phyloP scores from a whole-genome alignment of 2,113 vertebrate genomes.

The Myotis lucifugus region DNA sequence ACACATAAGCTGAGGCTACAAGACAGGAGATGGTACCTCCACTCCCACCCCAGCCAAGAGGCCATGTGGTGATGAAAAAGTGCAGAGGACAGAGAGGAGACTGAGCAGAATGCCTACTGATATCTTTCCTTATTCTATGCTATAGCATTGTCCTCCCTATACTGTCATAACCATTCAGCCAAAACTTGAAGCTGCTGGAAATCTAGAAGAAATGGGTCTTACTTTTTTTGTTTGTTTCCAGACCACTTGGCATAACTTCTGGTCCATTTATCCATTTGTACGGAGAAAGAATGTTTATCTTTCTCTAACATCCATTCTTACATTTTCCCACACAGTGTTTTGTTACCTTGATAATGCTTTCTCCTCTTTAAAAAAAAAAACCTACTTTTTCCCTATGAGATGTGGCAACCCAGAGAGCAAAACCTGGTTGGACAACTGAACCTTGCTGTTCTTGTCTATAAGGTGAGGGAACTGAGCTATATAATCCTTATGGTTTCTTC shows the following conservation, averaged over 20 bases:
- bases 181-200: background rate
- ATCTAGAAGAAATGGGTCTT: background rate
- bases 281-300: background rate
- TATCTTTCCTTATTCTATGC: background rate
- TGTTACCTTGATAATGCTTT: background rate
- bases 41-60: fast-evolving
- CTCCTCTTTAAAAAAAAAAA: background rate
- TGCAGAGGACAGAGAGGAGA: background rate
- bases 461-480: background rate
- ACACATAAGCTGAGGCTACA: background rate
- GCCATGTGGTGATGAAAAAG: fast-evolving
- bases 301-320: background rate
- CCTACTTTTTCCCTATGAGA: background rate
- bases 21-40: background rate
- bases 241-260: background rate
- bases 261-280: background rate
- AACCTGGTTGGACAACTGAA: background rate
- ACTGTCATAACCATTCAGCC: background rate
- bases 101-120: background rate
- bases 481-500: background rate
- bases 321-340: background rate
- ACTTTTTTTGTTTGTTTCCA: background rate
- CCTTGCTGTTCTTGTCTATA: background rate
- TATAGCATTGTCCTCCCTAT: background rate
- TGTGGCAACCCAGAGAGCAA: background rate